phyloP scores from a whole-genome alignment of 2,888 invertebrate genomes.

The Anoncus sp. region DNA sequence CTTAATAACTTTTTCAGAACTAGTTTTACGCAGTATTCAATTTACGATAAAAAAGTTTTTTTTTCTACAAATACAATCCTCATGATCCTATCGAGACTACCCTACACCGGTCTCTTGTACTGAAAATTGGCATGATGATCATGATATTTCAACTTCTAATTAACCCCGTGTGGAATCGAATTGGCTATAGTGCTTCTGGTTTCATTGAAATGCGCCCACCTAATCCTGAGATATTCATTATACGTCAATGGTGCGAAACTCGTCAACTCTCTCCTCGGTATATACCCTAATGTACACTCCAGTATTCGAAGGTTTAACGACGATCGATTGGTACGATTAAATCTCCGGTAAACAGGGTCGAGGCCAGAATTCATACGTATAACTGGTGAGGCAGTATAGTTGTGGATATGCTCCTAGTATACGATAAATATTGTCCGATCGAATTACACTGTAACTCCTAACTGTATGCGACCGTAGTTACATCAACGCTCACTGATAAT shows the following conservation, averaged over 20 bases:
- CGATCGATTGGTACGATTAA: conserved; percentile 24
- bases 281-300: not conserved
- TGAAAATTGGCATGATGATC: too few species aligned
- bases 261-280: not conserved
- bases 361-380: conserved; percentile 10
- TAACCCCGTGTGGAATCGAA: too few species aligned
- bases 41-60: too few species aligned
- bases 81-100: too few species aligned
- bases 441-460: conserved; percentile 24
- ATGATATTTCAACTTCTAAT: too few species aligned
- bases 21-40: too few species aligned
- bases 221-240: not conserved
- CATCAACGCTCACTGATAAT: conserved; percentile 9
- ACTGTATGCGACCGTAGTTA: conserved; percentile 10
- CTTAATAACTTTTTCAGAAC: too few species aligned
- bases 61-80: too few species aligned
- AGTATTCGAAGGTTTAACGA: conserved; percentile 19
- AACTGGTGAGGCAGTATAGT: conserved; percentile 9
- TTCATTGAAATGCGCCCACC: not conserved
- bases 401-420: conserved; percentile 11
- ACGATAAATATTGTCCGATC: conserved; percentile 43
- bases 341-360: conserved; percentile 23
- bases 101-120: too few species aligned
- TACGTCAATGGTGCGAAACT: conserved; percentile 3
- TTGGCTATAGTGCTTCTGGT: not conserved